A percentile compares a stretch with the other conserved stretches of the same genome.
Conservation (phyloP, 2,113 vertebrate genomes). For the Prionailurus bengalensis region DNA sequence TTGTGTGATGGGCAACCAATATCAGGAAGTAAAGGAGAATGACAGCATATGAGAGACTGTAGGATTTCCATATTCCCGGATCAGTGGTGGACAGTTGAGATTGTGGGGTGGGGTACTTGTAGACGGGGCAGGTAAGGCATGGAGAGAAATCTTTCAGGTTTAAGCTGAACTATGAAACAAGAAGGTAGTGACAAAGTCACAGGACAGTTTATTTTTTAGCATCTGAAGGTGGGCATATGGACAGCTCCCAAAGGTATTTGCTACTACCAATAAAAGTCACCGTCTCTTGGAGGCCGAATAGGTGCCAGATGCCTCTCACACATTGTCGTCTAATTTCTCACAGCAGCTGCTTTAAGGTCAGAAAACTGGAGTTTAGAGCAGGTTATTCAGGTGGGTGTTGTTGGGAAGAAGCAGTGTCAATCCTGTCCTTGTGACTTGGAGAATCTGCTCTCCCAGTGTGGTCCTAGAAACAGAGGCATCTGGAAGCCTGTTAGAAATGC, state of each 20-base stretch:
- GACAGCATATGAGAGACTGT: not conserved
- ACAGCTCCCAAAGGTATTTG: not conserved
- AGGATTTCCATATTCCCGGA: not conserved
- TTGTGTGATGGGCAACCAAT: not conserved
- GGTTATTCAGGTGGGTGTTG: not conserved
- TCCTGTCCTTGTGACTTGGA: not conserved
- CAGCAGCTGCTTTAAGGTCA: not conserved
- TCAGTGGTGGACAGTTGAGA: not conserved
- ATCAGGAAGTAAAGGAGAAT: conserved; percentile 7
- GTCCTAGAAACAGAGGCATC: not conserved
- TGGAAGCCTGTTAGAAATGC: not conserved
- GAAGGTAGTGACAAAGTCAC: not conserved
- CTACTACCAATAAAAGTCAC: not conserved
- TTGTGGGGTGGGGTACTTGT: not conserved
- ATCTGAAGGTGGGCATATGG: not conserved
- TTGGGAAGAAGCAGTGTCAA: not conserved
- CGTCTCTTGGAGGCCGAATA: not conserved
- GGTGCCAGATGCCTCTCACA: not conserved
- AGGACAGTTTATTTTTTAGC: not conserved
- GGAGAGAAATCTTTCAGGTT: not conserved
- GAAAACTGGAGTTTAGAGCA: not conserved
- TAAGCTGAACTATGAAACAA: not conserved
- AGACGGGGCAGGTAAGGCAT: fast-evolving
- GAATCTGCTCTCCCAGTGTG: not conserved
- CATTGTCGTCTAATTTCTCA: not conserved